Base-by-base conservation (phyloP, 2,113 vertebrate genomes). In the Corythoichthys haematopterus region DNA sequence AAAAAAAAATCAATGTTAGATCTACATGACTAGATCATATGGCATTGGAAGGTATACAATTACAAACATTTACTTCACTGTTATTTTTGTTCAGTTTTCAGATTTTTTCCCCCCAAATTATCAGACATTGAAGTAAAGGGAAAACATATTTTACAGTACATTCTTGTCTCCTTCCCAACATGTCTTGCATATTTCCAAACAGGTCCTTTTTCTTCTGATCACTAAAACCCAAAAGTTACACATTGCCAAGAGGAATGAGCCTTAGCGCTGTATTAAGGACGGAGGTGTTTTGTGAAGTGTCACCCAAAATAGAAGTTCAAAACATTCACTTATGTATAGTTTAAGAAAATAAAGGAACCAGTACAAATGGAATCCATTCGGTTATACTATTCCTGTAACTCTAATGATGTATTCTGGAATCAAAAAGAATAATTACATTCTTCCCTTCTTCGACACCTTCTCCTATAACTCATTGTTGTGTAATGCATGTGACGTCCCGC, bases 171-270 rank as follows among this genome's bases (percentile, higher is more conserved):
- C 80, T 85, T 80, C 70, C 79, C 56, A 90, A 92, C 88, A 92
- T 89, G 90, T 92, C 93, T 96, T 96, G 94, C 94, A 95, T 95
- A 96, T 84, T 93, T 93, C 93, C 93, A 93, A 93, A 91, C 88
- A 88, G 85, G 92, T 92, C 93, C 91, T 92, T 94, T 81, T 83
- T 82, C 62, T 68, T 40, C 62, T 47, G 80, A 91, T 85, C 91
- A 90, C 93, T 91, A 60, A 77, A 75, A 72, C 72, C 53, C 76
- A 70, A 67, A 71, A 72, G 51, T 56, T 65, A 91, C n/a, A 91
- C 89, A 91, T 47, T 40, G 72, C 65, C 64, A 47, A 93, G 20
- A 92, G 90, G 92, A 92, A 91, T 92, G 91, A 88, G 85, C 84
- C 86, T 67, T 87, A 79, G 85, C 89, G 78, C 90, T 85, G 91